Conservation (phyloP, 2,888 invertebrate species). For the Isotomurus palustris region DNA sequence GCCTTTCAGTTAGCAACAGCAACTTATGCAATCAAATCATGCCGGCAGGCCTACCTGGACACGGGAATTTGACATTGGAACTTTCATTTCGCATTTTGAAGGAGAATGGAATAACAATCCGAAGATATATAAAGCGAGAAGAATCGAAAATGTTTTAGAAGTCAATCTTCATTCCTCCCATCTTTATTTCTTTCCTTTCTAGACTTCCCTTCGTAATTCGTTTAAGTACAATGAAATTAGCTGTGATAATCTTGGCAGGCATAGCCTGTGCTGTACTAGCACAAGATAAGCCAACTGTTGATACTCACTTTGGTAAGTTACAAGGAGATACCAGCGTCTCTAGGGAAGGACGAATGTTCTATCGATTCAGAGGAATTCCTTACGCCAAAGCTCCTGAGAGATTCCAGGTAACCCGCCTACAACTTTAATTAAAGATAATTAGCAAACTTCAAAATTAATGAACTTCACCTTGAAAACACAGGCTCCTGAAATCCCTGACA, state of each 20-base stretch:
- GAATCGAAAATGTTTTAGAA: too few species aligned
- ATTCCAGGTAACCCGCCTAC: conserved; percentile 26
- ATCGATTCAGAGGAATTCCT: conserved; percentile 28
- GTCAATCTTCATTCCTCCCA: not conserved
- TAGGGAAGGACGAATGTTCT: conserved; percentile 28
- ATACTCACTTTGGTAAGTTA: conserved; percentile 23
- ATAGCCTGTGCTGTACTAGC: not conserved
- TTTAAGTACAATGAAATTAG: too few species aligned
- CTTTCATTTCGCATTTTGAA: too few species aligned
- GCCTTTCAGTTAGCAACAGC: too few species aligned
- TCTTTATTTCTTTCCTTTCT: conserved; percentile 5
- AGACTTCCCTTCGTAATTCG: too few species aligned
- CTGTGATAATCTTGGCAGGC: too few species aligned
- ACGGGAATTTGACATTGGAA: too few species aligned
- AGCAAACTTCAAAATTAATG: not conserved
- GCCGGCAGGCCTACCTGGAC: too few species aligned
- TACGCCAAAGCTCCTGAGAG: conserved; percentile 26
- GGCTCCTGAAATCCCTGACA: conserved; percentile 27
- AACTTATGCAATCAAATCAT: too few species aligned
- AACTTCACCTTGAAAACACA: not conserved
- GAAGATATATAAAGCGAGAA: too few species aligned
- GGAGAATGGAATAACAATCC: too few species aligned
- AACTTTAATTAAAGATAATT: not conserved
- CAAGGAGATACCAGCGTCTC: conserved; percentile 16
- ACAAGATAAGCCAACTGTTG: conserved; percentile 8